Base-by-base conservation (phyloP, 1,140 invertebrate species). In the Ooceraea biroi region DNA sequence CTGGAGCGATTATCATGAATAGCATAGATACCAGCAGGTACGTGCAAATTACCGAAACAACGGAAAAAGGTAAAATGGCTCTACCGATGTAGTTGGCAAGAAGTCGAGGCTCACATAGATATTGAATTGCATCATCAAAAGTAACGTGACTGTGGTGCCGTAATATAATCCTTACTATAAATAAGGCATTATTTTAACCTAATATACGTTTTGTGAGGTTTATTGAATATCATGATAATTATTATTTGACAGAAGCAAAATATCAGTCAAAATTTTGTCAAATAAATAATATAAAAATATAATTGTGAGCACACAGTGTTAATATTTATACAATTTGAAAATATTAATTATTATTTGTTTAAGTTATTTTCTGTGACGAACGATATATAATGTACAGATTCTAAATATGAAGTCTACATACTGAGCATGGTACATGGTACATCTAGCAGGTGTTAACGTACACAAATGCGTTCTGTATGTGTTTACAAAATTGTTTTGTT, bases 1-100 rank as follows among this genome's bases (percentile, higher is more conserved):
- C 89, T 97, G 36, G 94, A 96, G 85, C 93, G 93, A 80, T 92
- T 96, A 82, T 94, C 95, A 0, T 94, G 52, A 91, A 91, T 60
- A 92, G 36, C 10, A 85, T 92, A 17, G 84, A 90, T 19, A 74
- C 95, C 30, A 94, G 94, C 82, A 94, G 95, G 88, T 96, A 96
- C 93, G 95, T 96, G 83, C 91, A 95, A 93, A 94, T 96, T 19
- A 94, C 93, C 10, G 93, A 95, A 61, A 93, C 93, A 68, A 69
- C 92, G 69, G 94, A 95, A 93, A 93, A 92, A 58, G 90, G 89
- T 78, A 83, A 83, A 89, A 90, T 89, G 50, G 91, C 91, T 48
- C 44, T 92, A n/a, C n/a, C 30, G 90, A 71, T 61, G 88, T 90
- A 60, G 91, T 92, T 14, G 88, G 90, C 46, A 89, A 57, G 91